These are phyloP conservation scores for Centropus unirufus DNA, from an alignment of 2,113 vertebrate species.

Conservation along the genomic window DNA sequence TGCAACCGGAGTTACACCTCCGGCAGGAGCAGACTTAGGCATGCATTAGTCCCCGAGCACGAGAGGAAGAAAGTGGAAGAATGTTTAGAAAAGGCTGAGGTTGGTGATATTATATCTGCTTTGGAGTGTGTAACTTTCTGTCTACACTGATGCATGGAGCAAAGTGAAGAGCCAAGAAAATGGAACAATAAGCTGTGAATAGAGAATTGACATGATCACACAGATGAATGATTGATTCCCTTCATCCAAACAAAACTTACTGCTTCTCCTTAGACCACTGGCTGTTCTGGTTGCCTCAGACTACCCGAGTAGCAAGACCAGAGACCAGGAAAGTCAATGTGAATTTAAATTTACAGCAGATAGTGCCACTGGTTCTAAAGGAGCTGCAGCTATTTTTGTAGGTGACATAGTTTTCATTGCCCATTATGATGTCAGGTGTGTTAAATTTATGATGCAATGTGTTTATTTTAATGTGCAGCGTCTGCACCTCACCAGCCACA, in stretches of 20 bases:
- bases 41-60: background rate
- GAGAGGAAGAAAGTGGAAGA: background rate
- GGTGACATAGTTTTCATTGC: conserved; percentile 35
- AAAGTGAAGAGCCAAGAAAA: background rate
- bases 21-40: background rate
- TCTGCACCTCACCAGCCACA: conserved; percentile 41
- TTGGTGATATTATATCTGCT: background rate
- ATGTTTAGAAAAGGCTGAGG: background rate
- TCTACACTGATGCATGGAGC: background rate
- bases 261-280: background rate
- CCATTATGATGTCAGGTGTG: conserved; percentile 29
- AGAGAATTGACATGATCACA: background rate
- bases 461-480: conserved; percentile 46
- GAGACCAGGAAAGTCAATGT: background rate
- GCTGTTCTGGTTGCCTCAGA: background rate
- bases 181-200: background rate
- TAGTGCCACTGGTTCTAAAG: background rate
- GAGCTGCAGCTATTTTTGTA: conserved; percentile 23
- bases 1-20: background rate
- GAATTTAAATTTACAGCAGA: background rate
- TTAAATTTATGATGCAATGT: conserved; percentile 43
- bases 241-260: background rate
- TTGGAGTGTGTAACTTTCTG: background rate
- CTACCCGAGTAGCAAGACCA: background rate
- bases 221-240: background rate